phyloP scores from a whole-genome alignment of 2,797 vertebrate species.

The Scolopax bukidnonensis region DNA sequence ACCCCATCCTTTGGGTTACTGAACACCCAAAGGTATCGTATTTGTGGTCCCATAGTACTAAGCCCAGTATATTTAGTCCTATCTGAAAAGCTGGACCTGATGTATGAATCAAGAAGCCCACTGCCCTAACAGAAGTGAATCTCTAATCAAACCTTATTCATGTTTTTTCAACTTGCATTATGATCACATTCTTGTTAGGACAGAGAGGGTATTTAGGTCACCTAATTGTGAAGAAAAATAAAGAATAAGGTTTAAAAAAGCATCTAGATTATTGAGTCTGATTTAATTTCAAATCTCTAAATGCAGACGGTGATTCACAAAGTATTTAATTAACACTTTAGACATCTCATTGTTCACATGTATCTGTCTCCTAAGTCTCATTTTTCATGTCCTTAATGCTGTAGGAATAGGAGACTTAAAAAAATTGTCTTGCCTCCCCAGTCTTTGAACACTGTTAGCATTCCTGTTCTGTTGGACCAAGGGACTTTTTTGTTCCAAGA shows the following conservation, averaged over 20 bases:
- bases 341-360: not conserved
- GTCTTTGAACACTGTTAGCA: not conserved
- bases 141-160: not conserved
- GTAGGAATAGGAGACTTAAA: not conserved
- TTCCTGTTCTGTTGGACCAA: not conserved
- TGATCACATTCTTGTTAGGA: not conserved
- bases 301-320: not conserved
- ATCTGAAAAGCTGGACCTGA: not conserved
- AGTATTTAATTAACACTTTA: not conserved
- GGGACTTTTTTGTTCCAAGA: not conserved
- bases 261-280: not conserved
- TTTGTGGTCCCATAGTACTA: not conserved
- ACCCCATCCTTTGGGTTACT: not conserved
- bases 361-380: not conserved
- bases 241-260: not conserved
- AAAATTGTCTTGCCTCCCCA: not conserved
- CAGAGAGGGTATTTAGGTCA: not conserved
- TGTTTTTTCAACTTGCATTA: not conserved
- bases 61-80: not conserved
- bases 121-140: not conserved
- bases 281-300: not conserved
- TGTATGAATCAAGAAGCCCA: not conserved
- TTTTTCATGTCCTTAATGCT: not conserved
- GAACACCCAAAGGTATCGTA: not conserved
- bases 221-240: not conserved